These are phyloP conservation scores for Thryonomys swinderianus DNA, from an alignment of 2,113 vertebrate genomes.

Conservation along the genomic window DNA sequence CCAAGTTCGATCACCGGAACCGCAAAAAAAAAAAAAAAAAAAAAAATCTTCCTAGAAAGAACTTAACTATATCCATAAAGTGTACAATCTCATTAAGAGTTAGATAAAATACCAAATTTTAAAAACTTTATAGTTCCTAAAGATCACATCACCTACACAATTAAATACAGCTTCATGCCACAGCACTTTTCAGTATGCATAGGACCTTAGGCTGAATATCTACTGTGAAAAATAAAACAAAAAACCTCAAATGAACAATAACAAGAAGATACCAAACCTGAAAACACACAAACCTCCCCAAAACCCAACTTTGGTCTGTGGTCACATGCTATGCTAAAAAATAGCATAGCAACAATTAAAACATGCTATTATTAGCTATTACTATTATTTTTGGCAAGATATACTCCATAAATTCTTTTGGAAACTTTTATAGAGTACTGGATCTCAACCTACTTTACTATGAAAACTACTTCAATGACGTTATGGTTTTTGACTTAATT, in stretches of 20 bases:
- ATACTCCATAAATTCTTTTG: background rate
- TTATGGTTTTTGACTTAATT: background rate
- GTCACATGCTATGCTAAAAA: background rate
- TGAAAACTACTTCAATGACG: background rate
- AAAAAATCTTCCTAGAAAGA: constrained; percentile 58
- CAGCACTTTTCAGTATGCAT: background rate
- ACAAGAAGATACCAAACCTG: background rate
- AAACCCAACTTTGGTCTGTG: background rate
- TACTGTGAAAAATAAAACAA: background rate
- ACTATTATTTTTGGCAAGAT: constrained; percentile 34
- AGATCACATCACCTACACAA: background rate
- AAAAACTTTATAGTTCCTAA: constrained; percentile 52
- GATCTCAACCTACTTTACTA: background rate
- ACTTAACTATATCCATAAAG: constrained; percentile 9
- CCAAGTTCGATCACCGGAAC: no score
- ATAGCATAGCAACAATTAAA: background rate
- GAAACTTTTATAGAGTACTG: background rate
- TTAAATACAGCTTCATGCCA: background rate
- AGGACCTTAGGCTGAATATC: background rate
- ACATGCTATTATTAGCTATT: background rate
- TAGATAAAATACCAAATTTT: background rate
- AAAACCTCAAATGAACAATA: background rate
- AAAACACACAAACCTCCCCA: background rate
- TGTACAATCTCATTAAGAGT: constrained; percentile 17
- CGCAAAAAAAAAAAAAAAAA: no score